Evolutionary conservation across 1,140 invertebrate species (phyloP).

Genomic region (Lepidurus packardi): DNA sequence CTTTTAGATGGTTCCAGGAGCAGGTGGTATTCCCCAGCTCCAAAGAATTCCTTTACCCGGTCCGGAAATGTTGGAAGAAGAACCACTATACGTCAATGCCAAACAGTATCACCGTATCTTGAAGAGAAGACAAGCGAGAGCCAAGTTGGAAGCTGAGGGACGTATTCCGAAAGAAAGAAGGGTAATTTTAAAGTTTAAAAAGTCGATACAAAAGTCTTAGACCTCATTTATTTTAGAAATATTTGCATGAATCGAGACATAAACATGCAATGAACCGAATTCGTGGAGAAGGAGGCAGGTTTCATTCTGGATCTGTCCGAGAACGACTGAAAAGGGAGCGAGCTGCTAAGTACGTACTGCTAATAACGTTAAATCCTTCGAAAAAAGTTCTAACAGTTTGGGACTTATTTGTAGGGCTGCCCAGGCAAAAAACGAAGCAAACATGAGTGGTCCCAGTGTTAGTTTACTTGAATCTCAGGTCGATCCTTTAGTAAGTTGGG

Average conservation of each 20-base stretch:
- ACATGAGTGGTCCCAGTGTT: background rate
- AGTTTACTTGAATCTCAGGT: constrained; percentile 19
- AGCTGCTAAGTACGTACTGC: background rate
- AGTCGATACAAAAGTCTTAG: background rate
- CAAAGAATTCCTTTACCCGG: constrained; percentile 58
- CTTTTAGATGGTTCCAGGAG: constrained; percentile 58
- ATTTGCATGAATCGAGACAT: constrained; percentile 96
- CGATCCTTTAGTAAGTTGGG: background rate
- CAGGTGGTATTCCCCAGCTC: constrained; percentile 53
- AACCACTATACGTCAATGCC: constrained; percentile 97
- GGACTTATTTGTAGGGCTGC: background rate
- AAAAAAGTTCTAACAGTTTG: no score
- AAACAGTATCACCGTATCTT: constrained; percentile 93
- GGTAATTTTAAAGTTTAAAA: constrained; percentile 49
- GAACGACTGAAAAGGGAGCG: constrained; percentile 18
- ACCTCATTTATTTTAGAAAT: constrained; percentile 67
- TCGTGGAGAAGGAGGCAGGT: constrained; percentile 91
- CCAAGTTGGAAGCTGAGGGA: constrained; percentile 83
- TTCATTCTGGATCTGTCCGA: constrained; percentile 66
- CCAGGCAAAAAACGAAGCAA: background rate
- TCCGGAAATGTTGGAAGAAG: constrained; percentile 75
- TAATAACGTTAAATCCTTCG: background rate
- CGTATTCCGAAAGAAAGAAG: constrained; percentile 94
- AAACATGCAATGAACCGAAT: constrained; percentile 96
- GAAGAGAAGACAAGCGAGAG: constrained; percentile 79